Evolutionary conservation across 2,888 invertebrate genomes (phyloP), one percentile per base, ranked within the genome.

Genomic region (Thysanoteuthis rhombus): DNA sequence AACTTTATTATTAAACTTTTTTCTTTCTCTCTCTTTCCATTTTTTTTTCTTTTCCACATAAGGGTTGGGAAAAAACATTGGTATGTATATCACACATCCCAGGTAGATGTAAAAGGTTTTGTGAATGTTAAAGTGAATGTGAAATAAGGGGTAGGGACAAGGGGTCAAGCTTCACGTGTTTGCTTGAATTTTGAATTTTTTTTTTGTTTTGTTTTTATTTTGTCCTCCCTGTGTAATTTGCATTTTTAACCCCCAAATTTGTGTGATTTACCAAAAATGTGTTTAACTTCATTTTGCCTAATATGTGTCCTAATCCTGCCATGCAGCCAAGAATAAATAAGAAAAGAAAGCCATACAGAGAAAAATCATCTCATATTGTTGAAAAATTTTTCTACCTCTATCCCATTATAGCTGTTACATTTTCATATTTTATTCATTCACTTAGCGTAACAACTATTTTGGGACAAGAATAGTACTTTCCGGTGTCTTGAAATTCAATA

Each of bases 1-100:
- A 75, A n/a, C 36, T 3, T n/a, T n/a, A n/a, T n/a, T 58, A 58
- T 58, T 58, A 58, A 58, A 58, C 25, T 28, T 6, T 58, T 28
- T 8, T 58, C 58, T 75, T 75, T 75, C 16, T n/a, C n/a, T 32
- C 32, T n/a, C 25, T 5, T 75, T n/a, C n/a, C n/a, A n/a, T 75
- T n/a, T 36, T 75, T 75, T 10, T 75, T 36, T n/a, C n/a, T n/a
- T 75, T 75, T 75, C n/a, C n/a, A 36, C n/a, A n/a, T 75, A 75
- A 75, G 75, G 75, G 75, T 75, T 75, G 75, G 75, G 75, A 75
- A 75, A 75, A 75, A 75, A 36, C 75, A 75, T 75, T 75, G 75
- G 75, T 75, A 75, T 75, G 75, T 75, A 75, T 75, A n/a, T 75
- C n/a, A n/a, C n/a, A 36, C 75, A 45, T 92, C 92, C 32, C 92